A percentile compares a stretch with the other conserved stretches of the same genome.
phyloP scores from a whole-genome alignment of 2,113 vertebrate species.

The Leptobrachium leishanense region DNA sequence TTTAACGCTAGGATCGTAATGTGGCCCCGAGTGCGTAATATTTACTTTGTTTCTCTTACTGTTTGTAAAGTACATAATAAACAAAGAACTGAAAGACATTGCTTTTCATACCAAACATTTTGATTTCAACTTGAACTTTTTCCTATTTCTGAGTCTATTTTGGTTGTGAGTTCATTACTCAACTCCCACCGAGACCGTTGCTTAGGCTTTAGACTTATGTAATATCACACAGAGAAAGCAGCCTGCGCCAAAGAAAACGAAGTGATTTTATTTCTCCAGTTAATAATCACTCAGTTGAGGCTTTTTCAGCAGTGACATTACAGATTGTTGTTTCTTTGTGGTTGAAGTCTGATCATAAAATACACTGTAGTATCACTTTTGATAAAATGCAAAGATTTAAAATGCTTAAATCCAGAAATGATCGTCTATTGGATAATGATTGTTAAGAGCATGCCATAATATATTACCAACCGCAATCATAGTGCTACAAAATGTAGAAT shows the following conservation, averaged over 20 bases:
- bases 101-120: not conserved
- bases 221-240: constrained; percentile 7
- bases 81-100: no score
- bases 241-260: not conserved
- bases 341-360: not conserved
- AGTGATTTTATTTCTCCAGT: not conserved
- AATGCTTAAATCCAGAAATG: not conserved
- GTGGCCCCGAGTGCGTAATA: no score
- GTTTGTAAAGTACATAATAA: no score
- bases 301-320: not conserved
- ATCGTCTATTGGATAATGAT: not conserved
- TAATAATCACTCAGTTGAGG: constrained; percentile 24
- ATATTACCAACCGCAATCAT: no score
- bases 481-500: no score
- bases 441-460: no score
- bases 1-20: no score
- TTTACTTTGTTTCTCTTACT: no score
- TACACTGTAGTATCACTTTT: not conserved
- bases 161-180: constrained; percentile 10
- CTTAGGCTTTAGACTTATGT: not conserved
- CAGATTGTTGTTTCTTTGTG: not conserved
- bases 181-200: constrained; percentile 13
- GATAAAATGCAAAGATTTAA: not conserved
- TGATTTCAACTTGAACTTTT: constrained; percentile 22
- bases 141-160: constrained; percentile 23